These are phyloP conservation scores for Ophiodon elongatus DNA, from an alignment of 2,113 vertebrate species.

Conservation along the genomic window DNA sequence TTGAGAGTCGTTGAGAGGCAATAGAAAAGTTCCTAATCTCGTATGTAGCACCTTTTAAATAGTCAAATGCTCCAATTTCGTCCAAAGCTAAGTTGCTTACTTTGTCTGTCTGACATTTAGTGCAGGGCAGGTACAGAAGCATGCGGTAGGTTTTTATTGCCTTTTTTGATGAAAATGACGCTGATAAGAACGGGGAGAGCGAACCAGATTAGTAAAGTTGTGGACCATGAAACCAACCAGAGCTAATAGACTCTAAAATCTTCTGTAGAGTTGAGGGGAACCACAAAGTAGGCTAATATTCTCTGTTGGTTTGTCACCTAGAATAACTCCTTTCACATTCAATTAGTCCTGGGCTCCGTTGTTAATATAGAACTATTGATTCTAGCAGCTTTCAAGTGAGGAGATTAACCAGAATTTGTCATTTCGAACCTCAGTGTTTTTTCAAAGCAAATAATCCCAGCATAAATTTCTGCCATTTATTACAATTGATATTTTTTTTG, in stretches of 20 bases:
- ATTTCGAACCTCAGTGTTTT: neutral
- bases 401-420: neutral
- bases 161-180: neutral
- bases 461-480: conserved; percentile 3
- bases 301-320: neutral
- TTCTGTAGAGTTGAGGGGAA: neutral
- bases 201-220: neutral
- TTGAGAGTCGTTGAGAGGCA: neutral
- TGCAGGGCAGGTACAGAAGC: neutral
- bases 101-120: neutral
- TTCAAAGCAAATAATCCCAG: neutral
- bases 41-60: neutral
- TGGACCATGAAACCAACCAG: neutral
- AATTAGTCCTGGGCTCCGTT: neutral
- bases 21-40: neutral
- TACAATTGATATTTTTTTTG: conserved; percentile 1
- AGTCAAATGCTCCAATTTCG: neutral
- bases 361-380: neutral
- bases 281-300: neutral
- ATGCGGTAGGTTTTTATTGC: neutral
- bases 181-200: neutral
- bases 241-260: neutral
- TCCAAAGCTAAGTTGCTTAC: neutral
- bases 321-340: neutral
- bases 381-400: neutral